Base-by-base conservation (phyloP, 2,113 vertebrate species). In the Alethe castanea region DNA sequence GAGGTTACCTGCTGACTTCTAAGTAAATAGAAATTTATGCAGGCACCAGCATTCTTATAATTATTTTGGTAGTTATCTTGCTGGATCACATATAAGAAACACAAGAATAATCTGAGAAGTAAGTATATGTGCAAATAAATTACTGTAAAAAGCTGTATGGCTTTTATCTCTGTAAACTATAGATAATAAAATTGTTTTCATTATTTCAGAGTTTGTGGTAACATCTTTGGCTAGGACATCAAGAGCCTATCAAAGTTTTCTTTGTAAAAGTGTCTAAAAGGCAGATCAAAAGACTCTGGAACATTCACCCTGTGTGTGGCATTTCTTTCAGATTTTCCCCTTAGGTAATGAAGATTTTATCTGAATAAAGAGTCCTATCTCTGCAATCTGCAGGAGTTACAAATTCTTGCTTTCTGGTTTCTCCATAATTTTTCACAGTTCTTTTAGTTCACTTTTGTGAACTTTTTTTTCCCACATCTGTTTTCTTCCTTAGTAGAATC, bases 21-120 rank as follows among this genome's bases (percentile, higher is more conserved):
- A 95, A 97, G 91, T 95, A 97, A 97, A 97, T 65, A 95, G 87
- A 80, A 96, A 96, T 96, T 90, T 95, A 96, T 94, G 91, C 91
- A 92, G 92, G 56, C 90, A 87, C 92, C 62, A 92, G 74, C 59
- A 65, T 91, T 90, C 93, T 72, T 77, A 40, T 71, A 94, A 98
- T 98, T 96, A 94, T 97, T 89, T 95, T 71, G 60, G 69, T 74
- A 38, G 25, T 12, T 86, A 42, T 67, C 87, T 97, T 77, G 71
- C 77, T 88, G 79, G 62, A 95, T 93, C 92, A 90, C 44, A 84
- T 73, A 47, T 91, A 56, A 81, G 64, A 85, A 94, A 69, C 52
- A 69, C 15, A 60, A 61, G 56, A 93, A 91, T 84, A 86, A 79
- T 86, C 36, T 81, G 40, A 77, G 20, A 45, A 77, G 17, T 83